phyloP scores from a whole-genome alignment of 1,140 invertebrate genomes.

The Cardiocondyla obscurior region DNA sequence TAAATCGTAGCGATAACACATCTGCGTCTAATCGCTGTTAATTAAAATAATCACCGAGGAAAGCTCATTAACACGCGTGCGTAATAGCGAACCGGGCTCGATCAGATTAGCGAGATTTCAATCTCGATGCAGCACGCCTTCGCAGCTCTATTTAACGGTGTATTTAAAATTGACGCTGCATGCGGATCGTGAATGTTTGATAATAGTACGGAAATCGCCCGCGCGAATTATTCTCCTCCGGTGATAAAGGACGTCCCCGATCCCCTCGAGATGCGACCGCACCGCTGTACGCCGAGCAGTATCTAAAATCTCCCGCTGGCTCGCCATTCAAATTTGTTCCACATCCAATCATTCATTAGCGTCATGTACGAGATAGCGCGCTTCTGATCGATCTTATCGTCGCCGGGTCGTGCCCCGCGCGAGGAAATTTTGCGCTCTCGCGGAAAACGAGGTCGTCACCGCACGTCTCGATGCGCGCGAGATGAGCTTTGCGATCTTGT shows the following conservation, averaged over 20 bases:
- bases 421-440: not conserved
- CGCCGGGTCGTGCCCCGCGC: not conserved
- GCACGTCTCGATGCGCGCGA: not conserved
- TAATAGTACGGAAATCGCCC: not conserved
- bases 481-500: not conserved
- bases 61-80: conserved; percentile 27
- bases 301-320: conserved; percentile 19
- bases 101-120: conserved; percentile 41
- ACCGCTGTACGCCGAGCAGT: not conserved
- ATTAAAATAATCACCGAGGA: conserved; percentile 45
- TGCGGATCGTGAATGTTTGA: conserved; percentile 23
- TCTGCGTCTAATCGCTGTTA: conserved; percentile 37
- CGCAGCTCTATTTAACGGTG: not conserved
- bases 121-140: conserved; percentile 21
- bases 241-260: not conserved
- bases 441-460: not conserved
- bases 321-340: conserved; percentile 11
- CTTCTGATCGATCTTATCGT: conserved; percentile 10
- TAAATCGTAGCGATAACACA: conserved; percentile 4
- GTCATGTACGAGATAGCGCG: not conserved
- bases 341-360: conserved; percentile 24
- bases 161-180: conserved; percentile 26
- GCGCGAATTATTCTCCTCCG: conserved; percentile 5
- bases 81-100: conserved; percentile 27
- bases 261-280: no score